Base-by-base conservation (phyloP, 2,113 vertebrate genomes). In the Ia io region DNA sequence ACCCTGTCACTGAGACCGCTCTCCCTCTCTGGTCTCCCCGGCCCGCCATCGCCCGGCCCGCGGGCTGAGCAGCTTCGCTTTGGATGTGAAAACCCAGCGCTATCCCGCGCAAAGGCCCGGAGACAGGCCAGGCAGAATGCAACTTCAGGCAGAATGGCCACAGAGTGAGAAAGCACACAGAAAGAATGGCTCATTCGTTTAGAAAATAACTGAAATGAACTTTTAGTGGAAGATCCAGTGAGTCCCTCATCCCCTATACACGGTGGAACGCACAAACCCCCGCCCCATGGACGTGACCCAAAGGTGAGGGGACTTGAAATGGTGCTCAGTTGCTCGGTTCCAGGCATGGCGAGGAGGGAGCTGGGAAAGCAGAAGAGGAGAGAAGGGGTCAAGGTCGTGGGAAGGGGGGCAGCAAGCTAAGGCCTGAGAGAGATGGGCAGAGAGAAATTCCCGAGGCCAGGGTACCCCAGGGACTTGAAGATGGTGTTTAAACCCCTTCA, bases 271-370 rank as follows among this genome's bases (percentile, higher is more conserved):
- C 51, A n/a, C 80, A 74, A 14, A 23, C 37, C 14, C 23, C 17
- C 16, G 53, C 10, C 17, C 3, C 9, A 0, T 6, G 20, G 25
- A 65, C 9, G 0, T 0, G 3, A n/a, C 6, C 16, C 28, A 4
- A 76, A 67, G 30, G 40, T 28, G 40, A 5, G 1, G 25, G 30
- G 8, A 40, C 28, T 53, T 0, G 42, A 63, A 37, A 74, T 40
- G 3, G 40, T 0, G 7, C 71, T 42, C 14, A 9, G 0, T 1
- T 5, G 20, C 53, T 37, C 37, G 37, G 37, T 37, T 37, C 37
- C 37, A n/a, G 59, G 42, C 7, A 0, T 16, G 59, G 37, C 6
- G 37, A 8, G 5, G 10, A 1, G 63, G 22, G 61, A 3, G n/a
- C 23, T 1, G 5, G 51, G 42, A 42, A 84, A 28, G n/a, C 17